phyloP scores from a whole-genome alignment of 1,140 invertebrate genomes.

The Bacillus rossius region DNA sequence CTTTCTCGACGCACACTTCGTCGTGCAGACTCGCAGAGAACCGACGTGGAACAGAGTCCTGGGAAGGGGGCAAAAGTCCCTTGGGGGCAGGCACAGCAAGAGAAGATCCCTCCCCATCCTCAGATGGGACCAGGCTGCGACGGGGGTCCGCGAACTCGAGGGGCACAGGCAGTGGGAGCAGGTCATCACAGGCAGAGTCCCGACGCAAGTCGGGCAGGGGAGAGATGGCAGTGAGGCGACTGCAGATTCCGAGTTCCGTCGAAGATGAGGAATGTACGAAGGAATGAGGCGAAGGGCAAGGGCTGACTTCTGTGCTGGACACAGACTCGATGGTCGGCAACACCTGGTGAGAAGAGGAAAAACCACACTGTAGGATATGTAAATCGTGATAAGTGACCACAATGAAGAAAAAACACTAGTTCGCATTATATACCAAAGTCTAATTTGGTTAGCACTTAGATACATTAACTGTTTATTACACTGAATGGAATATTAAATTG shows the following conservation, averaged over 20 bases:
- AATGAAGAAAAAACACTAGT: no score
- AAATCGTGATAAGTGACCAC: no score
- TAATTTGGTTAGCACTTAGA: no score
- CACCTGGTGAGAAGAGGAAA: conserved; percentile 24
- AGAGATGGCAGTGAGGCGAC: conserved; percentile 52
- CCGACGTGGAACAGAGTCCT: no score
- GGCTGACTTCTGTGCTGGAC: conserved; percentile 47
- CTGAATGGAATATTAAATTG: no score
- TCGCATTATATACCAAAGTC: no score
- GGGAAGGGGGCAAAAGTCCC: no score
- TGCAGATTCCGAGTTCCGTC: conserved; percentile 34
- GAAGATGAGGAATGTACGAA: conserved; percentile 40
- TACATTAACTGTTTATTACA: no score
- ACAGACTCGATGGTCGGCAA: conserved; percentile 40
- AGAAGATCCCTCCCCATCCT: not conserved
- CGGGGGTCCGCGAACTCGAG: conserved; percentile 37
- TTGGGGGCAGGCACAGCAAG: not conserved
- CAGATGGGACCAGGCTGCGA: not conserved
- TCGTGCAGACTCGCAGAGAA: no score
- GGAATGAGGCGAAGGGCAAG: conserved; percentile 50
- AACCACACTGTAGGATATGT: no score
- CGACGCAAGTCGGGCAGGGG: conserved; percentile 60
- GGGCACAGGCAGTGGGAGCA: conserved; percentile 35
- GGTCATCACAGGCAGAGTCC: conserved; percentile 51
- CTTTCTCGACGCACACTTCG: no score